A percentile compares a stretch with the other conserved stretches of the same genome.
Evolutionary conservation across 1,140 invertebrate species (phyloP).

Genomic region (Papilio machaon): DNA sequence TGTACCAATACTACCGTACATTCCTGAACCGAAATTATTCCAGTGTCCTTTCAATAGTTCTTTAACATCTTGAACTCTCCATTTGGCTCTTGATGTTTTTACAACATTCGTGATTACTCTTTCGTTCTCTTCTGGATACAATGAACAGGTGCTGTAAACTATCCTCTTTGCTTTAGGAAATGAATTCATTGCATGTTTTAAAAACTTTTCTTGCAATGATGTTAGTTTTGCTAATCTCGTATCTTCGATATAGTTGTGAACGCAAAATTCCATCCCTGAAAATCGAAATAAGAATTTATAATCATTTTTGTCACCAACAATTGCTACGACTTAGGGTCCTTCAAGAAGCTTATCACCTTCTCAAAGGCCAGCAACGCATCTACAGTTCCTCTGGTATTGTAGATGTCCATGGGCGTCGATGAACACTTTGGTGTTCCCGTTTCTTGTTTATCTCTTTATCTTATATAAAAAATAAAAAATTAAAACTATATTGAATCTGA

Average conservation of each 20-base stretch:
- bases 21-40: conserved; percentile 85
- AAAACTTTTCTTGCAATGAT: conserved; percentile 92
- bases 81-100: conserved; percentile 82
- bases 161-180: conserved; percentile 93
- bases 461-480: too few relatives aligned
- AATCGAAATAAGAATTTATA: conserved; percentile 33
- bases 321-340: too few relatives aligned
- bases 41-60: conserved; percentile 84
- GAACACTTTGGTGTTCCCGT: too few relatives aligned
- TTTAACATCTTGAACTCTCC: conserved; percentile 84
- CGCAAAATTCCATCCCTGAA: conserved; percentile 73
- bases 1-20: conserved; percentile 84
- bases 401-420: too few relatives aligned
- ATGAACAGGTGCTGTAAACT: conserved; percentile 97
- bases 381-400: too few relatives aligned
- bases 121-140: conserved; percentile 96
- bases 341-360: too few relatives aligned
- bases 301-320: background rate
- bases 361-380: too few relatives aligned
- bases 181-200: conserved; percentile 91
- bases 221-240: conserved; percentile 87
- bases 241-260: conserved; percentile 74
- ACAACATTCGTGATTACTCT: conserved; percentile 88
- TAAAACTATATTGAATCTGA: background rate
- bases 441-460: too few relatives aligned